Conservation (phyloP, 2,797 vertebrate genomes). For the Carcharodon carcharias region DNA sequence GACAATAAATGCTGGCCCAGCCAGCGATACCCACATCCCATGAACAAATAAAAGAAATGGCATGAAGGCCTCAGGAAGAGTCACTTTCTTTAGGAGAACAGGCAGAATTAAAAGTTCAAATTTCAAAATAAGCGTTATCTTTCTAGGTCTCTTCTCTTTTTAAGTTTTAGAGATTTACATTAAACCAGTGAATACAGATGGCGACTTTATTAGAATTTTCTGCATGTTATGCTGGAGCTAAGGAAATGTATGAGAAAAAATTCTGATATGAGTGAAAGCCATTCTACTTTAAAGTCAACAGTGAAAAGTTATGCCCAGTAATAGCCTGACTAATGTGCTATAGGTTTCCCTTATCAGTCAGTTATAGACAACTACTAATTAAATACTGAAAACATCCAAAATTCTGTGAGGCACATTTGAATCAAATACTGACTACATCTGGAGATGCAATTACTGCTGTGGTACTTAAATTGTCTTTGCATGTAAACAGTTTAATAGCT, state of each 20-base stretch:
- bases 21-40: too few relatives aligned
- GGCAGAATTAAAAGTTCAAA: neutral
- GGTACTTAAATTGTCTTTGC: constrained; percentile 13
- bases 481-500: neutral
- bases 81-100: neutral
- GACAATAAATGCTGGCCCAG: too few relatives aligned
- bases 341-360: neutral
- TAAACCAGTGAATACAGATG: neutral
- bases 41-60: too few relatives aligned
- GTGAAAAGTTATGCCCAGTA: neutral
- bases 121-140: neutral
- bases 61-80: neutral
- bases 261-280: neutral
- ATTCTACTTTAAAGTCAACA: neutral
- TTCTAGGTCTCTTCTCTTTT: neutral
- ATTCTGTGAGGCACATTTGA: neutral
- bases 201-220: neutral
- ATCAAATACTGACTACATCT: neutral
- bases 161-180: neutral
- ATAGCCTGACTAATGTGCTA: neutral
- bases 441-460: neutral
- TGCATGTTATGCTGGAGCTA: neutral
- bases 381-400: neutral
- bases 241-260: neutral
- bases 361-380: neutral